Conservation (phyloP, 1,140 invertebrate species). For the Venustaconcha ellipsiformis region DNA sequence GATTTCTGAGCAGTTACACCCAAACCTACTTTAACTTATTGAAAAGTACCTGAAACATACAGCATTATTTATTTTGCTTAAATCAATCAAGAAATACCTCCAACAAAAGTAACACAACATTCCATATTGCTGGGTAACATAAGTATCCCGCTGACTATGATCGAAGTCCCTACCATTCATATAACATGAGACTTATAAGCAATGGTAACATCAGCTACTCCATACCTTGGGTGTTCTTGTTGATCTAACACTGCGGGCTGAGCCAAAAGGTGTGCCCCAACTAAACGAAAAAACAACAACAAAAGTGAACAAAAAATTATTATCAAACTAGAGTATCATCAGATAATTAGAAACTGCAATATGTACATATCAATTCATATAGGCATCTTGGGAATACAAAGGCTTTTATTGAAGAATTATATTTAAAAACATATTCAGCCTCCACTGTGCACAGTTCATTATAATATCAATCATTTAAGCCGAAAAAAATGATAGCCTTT, state of each 20-base stretch:
- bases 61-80: no score
- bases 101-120: neutral
- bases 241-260: constrained; percentile 19
- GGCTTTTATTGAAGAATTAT: neutral
- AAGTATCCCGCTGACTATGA: neutral
- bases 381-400: neutral
- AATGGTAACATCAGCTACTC: no score
- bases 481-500: no score
- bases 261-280: constrained; percentile 29
- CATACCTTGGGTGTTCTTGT: no score
- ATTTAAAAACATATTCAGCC: neutral
- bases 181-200: no score
- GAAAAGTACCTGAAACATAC: no score
- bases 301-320: neutral
- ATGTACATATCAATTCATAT: neutral
- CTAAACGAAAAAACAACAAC: constrained; percentile 6
- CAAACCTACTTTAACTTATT: no score
- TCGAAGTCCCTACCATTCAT: no score
- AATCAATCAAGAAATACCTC: neutral
- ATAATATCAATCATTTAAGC: no score
- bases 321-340: neutral
- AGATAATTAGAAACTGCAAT: neutral
- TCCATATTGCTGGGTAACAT: neutral
- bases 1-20: no score
- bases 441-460: neutral